A percentile compares a stretch with the other conserved stretches of the same genome.
Conservation (phyloP, 2,888 invertebrate species). For the Aleiodes leptofemur region DNA sequence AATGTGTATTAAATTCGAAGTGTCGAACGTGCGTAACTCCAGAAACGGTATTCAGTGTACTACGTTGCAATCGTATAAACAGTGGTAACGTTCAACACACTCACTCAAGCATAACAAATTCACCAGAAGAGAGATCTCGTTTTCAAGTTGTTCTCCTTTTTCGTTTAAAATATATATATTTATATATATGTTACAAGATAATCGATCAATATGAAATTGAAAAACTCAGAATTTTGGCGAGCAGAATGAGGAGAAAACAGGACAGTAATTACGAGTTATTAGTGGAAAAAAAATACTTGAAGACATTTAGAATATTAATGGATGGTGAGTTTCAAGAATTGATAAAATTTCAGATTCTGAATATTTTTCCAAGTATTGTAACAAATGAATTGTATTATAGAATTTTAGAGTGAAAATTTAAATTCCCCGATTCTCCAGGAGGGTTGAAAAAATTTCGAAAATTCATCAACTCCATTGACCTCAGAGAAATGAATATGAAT, state of each 20-base stretch:
- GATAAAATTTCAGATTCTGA: no score
- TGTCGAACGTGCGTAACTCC: slow-evolving; percentile 50
- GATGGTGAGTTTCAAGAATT: background rate
- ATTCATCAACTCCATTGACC: background rate
- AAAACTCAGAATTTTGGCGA: slow-evolving; percentile 42
- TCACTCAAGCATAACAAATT: slow-evolving; percentile 23
- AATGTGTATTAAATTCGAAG: slow-evolving; percentile 18
- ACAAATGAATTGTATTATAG: no score
- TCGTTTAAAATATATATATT: background rate
- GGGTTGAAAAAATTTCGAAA: no score
- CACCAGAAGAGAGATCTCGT: slow-evolving; percentile 19
- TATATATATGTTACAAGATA: slow-evolving; percentile 39
- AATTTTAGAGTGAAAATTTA: no score
- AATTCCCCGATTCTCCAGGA: background rate
- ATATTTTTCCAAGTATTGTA: no score
- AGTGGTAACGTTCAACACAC: slow-evolving; percentile 52
- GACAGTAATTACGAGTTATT: slow-evolving; percentile 40
- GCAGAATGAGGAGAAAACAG: slow-evolving; percentile 49
- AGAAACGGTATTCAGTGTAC: slow-evolving; percentile 67
- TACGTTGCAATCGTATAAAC: slow-evolving; percentile 55
- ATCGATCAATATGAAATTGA: slow-evolving; percentile 52
- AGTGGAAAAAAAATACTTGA: background rate
- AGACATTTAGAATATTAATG: no score
- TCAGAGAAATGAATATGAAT: background rate
- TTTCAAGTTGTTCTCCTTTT: slow-evolving; percentile 13